Conservation (phyloP, 2,888 invertebrate genomes). For the Toxonevra muliebris region DNA sequence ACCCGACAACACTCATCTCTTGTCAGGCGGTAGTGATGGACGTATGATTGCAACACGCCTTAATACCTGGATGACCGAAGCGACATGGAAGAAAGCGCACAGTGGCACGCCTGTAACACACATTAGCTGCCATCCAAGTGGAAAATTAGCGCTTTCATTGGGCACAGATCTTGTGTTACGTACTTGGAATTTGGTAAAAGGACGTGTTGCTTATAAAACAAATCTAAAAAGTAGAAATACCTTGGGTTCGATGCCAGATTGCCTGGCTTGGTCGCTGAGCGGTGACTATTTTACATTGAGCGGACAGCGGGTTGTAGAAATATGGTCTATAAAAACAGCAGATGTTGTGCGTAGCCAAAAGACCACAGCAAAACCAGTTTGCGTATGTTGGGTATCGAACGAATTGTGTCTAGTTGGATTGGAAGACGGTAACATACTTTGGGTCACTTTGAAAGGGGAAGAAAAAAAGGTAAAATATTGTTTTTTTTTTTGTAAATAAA, state of each 20-base stretch:
- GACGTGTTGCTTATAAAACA: conserved; percentile 88
- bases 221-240: conserved; percentile 78
- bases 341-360: conserved; percentile 75
- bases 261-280: conserved; percentile 77
- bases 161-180: conserved; percentile 84
- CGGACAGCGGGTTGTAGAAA: conserved; percentile 76
- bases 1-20: conserved; percentile 78
- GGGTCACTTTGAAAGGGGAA: conserved; percentile 69
- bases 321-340: conserved; percentile 84
- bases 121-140: conserved; percentile 86
- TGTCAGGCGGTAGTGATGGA: conserved; percentile 88
- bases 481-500: too few species aligned
- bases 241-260: conserved; percentile 62
- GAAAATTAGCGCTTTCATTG: conserved; percentile 86
- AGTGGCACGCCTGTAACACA: conserved; percentile 78
- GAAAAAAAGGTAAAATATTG: conserved; percentile 50
- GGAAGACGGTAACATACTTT: conserved; percentile 76
- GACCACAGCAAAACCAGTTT: conserved; percentile 75
- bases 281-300: conserved; percentile 81
- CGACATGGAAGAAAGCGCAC: conserved; percentile 84
- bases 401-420: conserved; percentile 74
- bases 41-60: conserved; percentile 81
- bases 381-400: conserved; percentile 75
- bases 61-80: conserved; percentile 87
- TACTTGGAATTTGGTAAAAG: conserved; percentile 95